Conservation (phyloP, 23 tunicate genomes). For the Oikopleura dioica region DNA sequence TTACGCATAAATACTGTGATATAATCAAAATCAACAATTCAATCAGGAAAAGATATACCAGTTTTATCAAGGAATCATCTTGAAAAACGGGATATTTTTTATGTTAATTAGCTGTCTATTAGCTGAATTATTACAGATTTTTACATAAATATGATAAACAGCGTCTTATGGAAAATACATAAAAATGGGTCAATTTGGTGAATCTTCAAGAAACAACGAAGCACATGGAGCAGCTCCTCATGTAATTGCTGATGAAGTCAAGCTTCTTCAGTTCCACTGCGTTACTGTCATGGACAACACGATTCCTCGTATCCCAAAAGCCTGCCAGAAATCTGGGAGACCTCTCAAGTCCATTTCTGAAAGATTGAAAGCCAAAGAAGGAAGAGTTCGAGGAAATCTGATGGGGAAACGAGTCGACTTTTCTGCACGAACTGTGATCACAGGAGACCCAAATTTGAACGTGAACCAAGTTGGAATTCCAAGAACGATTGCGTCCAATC, state of each 20-base stretch:
- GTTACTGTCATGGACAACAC: slow-evolving; percentile 84
- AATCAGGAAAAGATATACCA: slow-evolving; percentile 42
- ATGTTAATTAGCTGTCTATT: no score
- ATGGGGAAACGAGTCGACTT: slow-evolving; percentile 99
- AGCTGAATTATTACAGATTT: no score
- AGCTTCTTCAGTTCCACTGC: slow-evolving; percentile 74
- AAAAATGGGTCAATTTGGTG: no score
- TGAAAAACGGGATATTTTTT: no score
- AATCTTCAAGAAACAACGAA: slow-evolving; percentile 63
- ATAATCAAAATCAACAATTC: slow-evolving; percentile 81
- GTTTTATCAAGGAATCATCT: no score
- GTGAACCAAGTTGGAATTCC: slow-evolving; percentile 98
- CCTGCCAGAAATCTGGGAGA: slow-evolving; percentile 89
- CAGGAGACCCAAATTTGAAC: slow-evolving; percentile 90
- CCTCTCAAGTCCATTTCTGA: slow-evolving; percentile 90
- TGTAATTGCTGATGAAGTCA: slow-evolving; percentile 83
- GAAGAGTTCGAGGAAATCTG: slow-evolving; percentile 88
- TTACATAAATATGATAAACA: no score
- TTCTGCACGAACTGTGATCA: slow-evolving; percentile 94
- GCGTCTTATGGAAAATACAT: no score
- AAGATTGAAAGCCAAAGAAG: slow-evolving; percentile 90
- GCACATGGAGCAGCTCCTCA: slow-evolving; percentile 97
- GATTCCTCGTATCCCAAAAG: slow-evolving; percentile 87
- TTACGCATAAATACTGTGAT: slow-evolving; percentile 80
- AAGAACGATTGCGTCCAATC: slow-evolving; percentile 69